Percentiles rank a stretch among this genome's conserved stretches.
Evolutionary conservation across 2,888 invertebrate species (phyloP).

Genomic region (Chaetoderma sp.): DNA sequence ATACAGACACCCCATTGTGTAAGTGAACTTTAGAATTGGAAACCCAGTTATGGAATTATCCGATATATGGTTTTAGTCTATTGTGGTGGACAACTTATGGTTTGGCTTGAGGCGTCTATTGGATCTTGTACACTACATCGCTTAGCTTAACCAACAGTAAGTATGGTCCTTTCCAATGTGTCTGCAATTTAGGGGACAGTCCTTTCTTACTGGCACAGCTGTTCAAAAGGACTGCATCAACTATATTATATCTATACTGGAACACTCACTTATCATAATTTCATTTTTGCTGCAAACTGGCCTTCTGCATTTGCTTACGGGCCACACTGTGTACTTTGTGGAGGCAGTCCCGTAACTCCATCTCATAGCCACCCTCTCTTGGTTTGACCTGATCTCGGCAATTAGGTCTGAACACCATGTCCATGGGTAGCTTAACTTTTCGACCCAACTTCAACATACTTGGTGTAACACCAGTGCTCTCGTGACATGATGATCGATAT

Average conservation of each 20-base stretch:
- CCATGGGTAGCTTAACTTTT: slow-evolving; percentile 10
- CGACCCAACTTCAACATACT: slow-evolving; percentile 13
- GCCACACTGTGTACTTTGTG: slow-evolving; percentile 9
- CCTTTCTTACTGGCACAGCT: not conserved
- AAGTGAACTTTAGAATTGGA: no score
- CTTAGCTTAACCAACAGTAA: not conserved
- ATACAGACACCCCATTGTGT: no score
- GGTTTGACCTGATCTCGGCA: no score
- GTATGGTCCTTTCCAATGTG: not conserved
- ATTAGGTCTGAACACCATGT: slow-evolving; percentile 21
- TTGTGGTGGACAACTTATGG: not conserved
- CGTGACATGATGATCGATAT: slow-evolving; percentile 15
- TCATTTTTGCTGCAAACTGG: slow-evolving; percentile 4
- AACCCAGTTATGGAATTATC: no score
- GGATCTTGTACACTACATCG: not conserved
- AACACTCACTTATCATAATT: slow-evolving; percentile 12
- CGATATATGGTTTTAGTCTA: not conserved
- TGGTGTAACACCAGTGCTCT: no score
- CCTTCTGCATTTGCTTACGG: slow-evolving; percentile 5
- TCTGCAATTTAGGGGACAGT: not conserved
- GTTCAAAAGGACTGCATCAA: not conserved
- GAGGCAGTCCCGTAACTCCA: not conserved
- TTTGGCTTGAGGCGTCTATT: not conserved
- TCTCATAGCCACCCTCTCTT: slow-evolving; percentile 4
- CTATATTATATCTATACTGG: not conserved